phyloP scores from a whole-genome alignment of 1,140 invertebrate species.

The Bombus confusus region DNA sequence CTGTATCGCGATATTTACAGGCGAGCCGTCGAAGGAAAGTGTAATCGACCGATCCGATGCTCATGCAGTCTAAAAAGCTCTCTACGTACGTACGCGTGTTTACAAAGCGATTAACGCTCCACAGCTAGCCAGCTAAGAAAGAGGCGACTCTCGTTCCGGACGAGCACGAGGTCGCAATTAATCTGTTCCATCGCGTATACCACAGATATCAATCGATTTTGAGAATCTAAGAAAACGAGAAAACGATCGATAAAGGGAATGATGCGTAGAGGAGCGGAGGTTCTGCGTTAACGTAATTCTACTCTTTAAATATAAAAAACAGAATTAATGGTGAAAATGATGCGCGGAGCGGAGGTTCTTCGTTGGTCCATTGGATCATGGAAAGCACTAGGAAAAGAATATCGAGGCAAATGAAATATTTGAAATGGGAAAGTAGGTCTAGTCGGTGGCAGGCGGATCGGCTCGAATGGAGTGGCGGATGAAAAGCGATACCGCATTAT shows the following conservation, averaged over 20 bases:
- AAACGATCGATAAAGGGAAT: background rate
- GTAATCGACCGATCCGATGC: slow-evolving; percentile 68
- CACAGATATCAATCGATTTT: background rate
- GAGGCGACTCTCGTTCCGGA: background rate
- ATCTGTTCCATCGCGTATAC: background rate
- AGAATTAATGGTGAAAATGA: background rate
- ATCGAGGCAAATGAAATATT: background rate
- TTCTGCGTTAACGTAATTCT: too few species aligned
- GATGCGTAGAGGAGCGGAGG: too few species aligned
- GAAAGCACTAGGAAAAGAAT: background rate
- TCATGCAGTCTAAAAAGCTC: slow-evolving; percentile 46
- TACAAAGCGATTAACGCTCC: slow-evolving; percentile 30
- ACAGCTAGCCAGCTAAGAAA: background rate
- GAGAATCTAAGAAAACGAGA: too few species aligned
- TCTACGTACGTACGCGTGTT: slow-evolving; percentile 21
- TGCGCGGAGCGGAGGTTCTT: background rate
- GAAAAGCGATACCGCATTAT: slow-evolving; percentile 49
- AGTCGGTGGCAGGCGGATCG: slow-evolving; percentile 14
- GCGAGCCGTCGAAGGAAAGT: slow-evolving; percentile 48
- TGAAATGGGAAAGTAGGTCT: slow-evolving; percentile 41
- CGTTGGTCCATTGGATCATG: background rate
- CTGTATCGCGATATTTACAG: slow-evolving; percentile 53
- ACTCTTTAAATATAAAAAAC: too few species aligned
- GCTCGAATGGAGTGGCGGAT: slow-evolving; percentile 39
- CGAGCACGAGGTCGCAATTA: too few species aligned